Evolutionary conservation across 2,888 invertebrate genomes (phyloP).

Genomic region (Smittia sp.): DNA sequence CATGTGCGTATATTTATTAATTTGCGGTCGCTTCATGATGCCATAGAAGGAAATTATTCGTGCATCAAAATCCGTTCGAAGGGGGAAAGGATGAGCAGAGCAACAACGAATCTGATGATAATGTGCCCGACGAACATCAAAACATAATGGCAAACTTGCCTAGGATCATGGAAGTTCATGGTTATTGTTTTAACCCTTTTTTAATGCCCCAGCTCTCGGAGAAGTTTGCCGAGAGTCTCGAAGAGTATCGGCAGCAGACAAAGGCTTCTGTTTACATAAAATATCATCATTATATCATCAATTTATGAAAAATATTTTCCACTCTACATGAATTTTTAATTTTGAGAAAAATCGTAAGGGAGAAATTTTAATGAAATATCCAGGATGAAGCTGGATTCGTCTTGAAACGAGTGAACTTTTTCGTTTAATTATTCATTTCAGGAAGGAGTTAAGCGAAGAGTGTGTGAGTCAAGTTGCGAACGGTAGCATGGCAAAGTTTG

Average conservation of each 20-base stretch:
- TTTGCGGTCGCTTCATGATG: conserved; percentile 27
- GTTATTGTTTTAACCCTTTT: conserved; percentile 41
- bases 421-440: conserved; percentile 12
- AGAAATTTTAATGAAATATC: conserved; percentile 10
- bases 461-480: background rate
- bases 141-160: conserved; percentile 11
- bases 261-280: conserved; percentile 41
- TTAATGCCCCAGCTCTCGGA: conserved; percentile 5
- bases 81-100: background rate
- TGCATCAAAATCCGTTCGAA: background rate
- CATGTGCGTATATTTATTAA: conserved; percentile 29
- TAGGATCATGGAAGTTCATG: conserved; percentile 33
- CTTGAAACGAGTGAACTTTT: conserved; percentile 8
- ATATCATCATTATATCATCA: conserved; percentile 42
- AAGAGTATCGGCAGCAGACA: background rate
- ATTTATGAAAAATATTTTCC: conserved; percentile 36
- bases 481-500: background rate
- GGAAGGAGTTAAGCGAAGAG: background rate
- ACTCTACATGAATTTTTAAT: conserved; percentile 41
- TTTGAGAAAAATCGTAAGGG: conserved; percentile 34
- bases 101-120: background rate
- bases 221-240: background rate
- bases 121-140: background rate
- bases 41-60: conserved; percentile 13
- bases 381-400: background rate